Percentiles rank a stretch among this genome's conserved stretches.
These are phyloP conservation scores for Hymenochirus boettgeri DNA, from an alignment of 2,113 vertebrate genomes.

Conservation along the genomic window DNA sequence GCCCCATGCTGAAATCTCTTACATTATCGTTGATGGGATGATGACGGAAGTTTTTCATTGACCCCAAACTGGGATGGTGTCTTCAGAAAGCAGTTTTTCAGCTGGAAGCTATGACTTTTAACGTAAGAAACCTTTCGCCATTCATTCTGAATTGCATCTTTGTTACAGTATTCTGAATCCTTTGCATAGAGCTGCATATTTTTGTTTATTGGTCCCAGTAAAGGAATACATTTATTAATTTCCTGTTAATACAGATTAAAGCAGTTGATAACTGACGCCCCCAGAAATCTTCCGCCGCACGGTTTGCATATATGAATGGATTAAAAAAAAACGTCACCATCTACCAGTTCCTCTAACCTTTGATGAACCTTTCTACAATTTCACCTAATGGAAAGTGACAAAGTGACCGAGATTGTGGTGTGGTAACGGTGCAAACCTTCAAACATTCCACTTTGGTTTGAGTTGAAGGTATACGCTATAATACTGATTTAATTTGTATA, in stretches of 20 bases:
- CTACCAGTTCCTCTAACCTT: slow-evolving; percentile 68
- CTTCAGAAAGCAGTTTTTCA: slow-evolving; percentile 90
- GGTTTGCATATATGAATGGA: slow-evolving; percentile 96
- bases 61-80: slow-evolving; percentile 89
- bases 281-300: slow-evolving; percentile 85
- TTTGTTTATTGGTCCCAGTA: too few species aligned
- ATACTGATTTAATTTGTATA: too few species aligned
- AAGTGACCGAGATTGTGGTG: slow-evolving; percentile 88
- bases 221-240: too few species aligned
- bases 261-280: slow-evolving; percentile 92
- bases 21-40: slow-evolving; percentile 91
- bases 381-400: slow-evolving; percentile 93
- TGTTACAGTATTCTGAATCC: too few species aligned
- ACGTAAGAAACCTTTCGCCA: slow-evolving; percentile 65
- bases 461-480: slow-evolving; percentile 80
- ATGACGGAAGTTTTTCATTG: slow-evolving; percentile 94
- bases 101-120: slow-evolving; percentile 88
- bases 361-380: slow-evolving; percentile 89
- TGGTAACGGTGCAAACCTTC: slow-evolving; percentile 85
- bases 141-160: too few species aligned
- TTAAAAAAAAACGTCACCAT: slow-evolving; percentile 73
- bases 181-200: too few species aligned
- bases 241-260: slow-evolving; percentile 73
- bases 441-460: slow-evolving; percentile 85
- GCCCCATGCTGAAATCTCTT: slow-evolving; percentile 86